These are phyloP conservation scores for Diadromus collaris DNA, from an alignment of 2,888 invertebrate genomes.

Conservation along the genomic window DNA sequence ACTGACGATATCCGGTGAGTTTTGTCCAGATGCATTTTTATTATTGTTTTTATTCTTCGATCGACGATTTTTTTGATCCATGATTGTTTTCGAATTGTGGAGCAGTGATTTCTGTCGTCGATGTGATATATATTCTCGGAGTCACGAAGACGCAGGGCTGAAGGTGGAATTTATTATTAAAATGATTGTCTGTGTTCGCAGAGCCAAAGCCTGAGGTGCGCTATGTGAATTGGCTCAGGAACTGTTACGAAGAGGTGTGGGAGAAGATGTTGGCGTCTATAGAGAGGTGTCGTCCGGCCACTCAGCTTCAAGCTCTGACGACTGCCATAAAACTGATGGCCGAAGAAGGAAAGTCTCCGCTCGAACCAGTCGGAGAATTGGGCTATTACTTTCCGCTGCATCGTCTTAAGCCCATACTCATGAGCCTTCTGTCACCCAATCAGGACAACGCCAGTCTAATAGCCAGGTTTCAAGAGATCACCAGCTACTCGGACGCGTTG, in stretches of 20 bases:
- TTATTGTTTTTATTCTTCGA: conserved; percentile 15
- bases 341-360: conserved; percentile 86
- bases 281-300: conserved; percentile 80
- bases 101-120: not conserved
- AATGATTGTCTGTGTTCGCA: conserved; percentile 61
- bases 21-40: conserved; percentile 18
- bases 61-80: not conserved
- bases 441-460: conserved; percentile 84
- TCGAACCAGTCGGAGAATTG: conserved; percentile 80
- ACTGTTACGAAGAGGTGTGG: conserved; percentile 86
- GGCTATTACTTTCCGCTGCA: conserved; percentile 85
- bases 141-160: not conserved
- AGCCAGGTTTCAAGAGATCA: conserved; percentile 87
- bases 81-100: not conserved
- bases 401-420: conserved; percentile 86
- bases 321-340: conserved; percentile 88
- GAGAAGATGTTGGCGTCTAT: conserved; percentile 83
- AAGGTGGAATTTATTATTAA: not conserved
- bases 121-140: conserved; percentile 12
- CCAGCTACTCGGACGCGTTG: conserved; percentile 88
- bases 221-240: conserved; percentile 86
- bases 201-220: conserved; percentile 83
- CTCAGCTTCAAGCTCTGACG: conserved; percentile 85
- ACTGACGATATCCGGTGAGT: conserved; percentile 74
- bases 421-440: conserved; percentile 84